Evolutionary conservation across 1,140 invertebrate species (phyloP).

Genomic region (Latrodectus geometricus): DNA sequence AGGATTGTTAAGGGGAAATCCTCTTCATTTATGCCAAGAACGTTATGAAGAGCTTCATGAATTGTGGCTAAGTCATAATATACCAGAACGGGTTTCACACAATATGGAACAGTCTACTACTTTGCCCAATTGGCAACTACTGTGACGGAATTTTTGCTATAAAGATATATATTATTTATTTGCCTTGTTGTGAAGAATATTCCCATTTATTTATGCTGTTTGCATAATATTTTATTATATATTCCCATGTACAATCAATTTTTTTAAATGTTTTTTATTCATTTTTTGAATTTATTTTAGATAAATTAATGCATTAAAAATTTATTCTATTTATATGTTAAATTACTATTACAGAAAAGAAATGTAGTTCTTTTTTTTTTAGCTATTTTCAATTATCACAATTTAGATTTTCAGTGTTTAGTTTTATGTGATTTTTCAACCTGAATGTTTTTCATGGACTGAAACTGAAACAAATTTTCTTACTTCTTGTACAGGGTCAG

Average conservation of each 20-base stretch:
- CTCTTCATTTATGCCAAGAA: slow-evolving; percentile 84
- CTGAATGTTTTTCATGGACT: slow-evolving; percentile 15
- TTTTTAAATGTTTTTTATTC: neutral
- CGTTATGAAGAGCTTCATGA: slow-evolving; percentile 86
- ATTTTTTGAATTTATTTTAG: neutral
- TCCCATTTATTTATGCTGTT: neutral
- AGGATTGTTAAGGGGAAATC: slow-evolving; percentile 92
- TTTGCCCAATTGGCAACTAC: slow-evolving; percentile 63
- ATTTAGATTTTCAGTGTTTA: neutral
- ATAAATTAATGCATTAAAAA: neutral
- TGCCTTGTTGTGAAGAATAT: neutral
- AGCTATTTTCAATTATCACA: neutral
- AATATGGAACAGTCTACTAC: slow-evolving; percentile 62
- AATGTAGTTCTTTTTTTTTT: neutral
- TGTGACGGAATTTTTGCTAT: slow-evolving; percentile 36
- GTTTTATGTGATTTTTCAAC: slow-evolving; percentile 18
- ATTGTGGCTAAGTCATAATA: slow-evolving; percentile 91
- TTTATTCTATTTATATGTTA: neutral
- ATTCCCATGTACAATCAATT: neutral
- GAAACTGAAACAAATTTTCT: slow-evolving; percentile 10
- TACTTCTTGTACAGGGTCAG: slow-evolving; percentile 17
- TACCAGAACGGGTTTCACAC: slow-evolving; percentile 78
- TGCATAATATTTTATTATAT: neutral
- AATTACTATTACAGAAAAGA: neutral
- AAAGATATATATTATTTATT: neutral